Evolutionary conservation across 1,140 invertebrate genomes (phyloP).

Genomic region (Adelges cooleyi): DNA sequence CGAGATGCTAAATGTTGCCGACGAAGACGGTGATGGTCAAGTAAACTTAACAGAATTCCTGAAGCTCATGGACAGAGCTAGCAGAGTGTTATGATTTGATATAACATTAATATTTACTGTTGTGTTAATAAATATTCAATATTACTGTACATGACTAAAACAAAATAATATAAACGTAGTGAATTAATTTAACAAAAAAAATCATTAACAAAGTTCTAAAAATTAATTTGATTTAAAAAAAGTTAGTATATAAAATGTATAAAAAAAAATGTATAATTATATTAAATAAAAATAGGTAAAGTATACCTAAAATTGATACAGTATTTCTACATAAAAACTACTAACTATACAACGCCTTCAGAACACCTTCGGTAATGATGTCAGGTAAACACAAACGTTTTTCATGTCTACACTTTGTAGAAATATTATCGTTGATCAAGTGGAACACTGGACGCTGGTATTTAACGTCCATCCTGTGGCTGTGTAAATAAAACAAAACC

Average conservation of each 20-base stretch:
- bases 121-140: background rate
- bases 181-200: conserved; percentile 5
- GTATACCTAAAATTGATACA: background rate
- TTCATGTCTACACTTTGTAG: conserved; percentile 36
- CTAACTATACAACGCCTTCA: conserved; percentile 35
- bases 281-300: too few relatives aligned
- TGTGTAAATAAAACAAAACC: conserved; percentile 1
- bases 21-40: conserved; percentile 14
- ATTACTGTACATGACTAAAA: background rate
- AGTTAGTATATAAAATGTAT: background rate
- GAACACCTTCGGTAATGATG: conserved; percentile 42
- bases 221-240: conserved; percentile 9
- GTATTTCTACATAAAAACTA: background rate
- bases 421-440: conserved; percentile 40
- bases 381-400: conserved; percentile 37
- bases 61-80: background rate
- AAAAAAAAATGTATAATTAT: background rate
- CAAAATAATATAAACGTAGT: background rate
- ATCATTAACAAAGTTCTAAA: background rate
- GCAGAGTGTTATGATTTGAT: background rate
- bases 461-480: conserved; percentile 31
- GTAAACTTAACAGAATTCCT: conserved; percentile 6
- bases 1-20: background rate
- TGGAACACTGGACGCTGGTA: conserved; percentile 40
- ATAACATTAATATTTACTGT: background rate